phyloP scores from a whole-genome alignment of 1,140 invertebrate species.

The Brachystomella parvula region DNA sequence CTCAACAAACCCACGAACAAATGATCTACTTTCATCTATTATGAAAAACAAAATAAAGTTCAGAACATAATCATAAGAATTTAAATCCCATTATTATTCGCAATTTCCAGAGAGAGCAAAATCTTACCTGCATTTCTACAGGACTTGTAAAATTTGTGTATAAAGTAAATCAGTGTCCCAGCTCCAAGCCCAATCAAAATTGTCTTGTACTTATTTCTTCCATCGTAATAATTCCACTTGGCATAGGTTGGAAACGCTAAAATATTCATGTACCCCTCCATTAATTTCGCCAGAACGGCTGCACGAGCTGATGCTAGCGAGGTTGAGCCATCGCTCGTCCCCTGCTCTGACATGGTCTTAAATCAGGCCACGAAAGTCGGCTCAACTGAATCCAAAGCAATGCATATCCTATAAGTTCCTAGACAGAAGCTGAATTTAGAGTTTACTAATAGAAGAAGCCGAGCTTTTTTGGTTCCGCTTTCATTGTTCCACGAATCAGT shows the following conservation, averaged over 20 bases:
- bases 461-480: not conserved
- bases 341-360: not conserved
- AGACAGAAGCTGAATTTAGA: no score
- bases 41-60: not conserved
- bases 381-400: no score
- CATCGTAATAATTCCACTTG: not conserved
- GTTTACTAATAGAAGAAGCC: not conserved
- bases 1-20: not conserved
- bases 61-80: no score
- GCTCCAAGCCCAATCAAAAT: not conserved
- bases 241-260: not conserved
- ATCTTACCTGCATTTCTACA: not conserved
- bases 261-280: not conserved
- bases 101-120: no score
- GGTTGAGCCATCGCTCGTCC: not conserved
- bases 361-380: no score
- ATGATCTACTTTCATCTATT: not conserved
- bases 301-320: no score
- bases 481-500: not conserved
- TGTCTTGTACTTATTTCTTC: not conserved
- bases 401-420: no score
- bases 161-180: not conserved
- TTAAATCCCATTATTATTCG: not conserved
- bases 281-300: no score
- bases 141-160: not conserved